Evolutionary conservation across 2,888 invertebrate genomes (phyloP), one percentile per base, ranked within the genome.

Genomic region (Sminthurinus aureus): DNA sequence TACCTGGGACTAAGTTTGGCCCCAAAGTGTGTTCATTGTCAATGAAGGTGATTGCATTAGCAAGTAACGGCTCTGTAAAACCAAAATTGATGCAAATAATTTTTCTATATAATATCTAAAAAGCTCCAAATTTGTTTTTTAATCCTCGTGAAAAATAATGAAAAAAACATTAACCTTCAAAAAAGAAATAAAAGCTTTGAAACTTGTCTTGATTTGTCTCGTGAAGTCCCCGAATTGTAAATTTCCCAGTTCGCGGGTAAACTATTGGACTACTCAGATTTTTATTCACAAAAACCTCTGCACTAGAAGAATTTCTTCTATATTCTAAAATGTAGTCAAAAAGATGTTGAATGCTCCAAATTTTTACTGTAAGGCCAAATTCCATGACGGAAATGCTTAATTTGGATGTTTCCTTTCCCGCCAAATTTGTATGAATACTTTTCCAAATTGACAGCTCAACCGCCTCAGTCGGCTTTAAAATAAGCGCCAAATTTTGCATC

Each of bases 161-260:
- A n/a, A n/a, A n/a, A n/a, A n/a, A n/a, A n/a, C n/a, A n/a, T n/a
- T n/a, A n/a, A n/a, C n/a, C n/a, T n/a, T 52, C 9, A 13, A 67
- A 67, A 67, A 67, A 67, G 11, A 67, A 18, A n/a, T 67, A 67
- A n/a, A 67, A 67, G n/a, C 67, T 67, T 67, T 67, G 67, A 52
- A 11, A 11, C 8, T 11, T 52, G 9, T 11, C 8, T 8, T 13
- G 52, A 52, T 52, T 52, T 13, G 9, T 52, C 13, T 52, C 9
- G 52, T 18, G 11, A 11, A 67, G n/a, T 6, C n/a, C 67, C n/a
- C n/a, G 67, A 18, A 67, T 67, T 67, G 11, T 11, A n/a, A 13
- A 67, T 6, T 18, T 9, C 6, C 18, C 67, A 67, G 67, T 13
- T 67, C 67, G 67, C 11, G 67, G n/a, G n/a, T 67, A 67, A n/a